Evolutionary conservation across 2,888 invertebrate species (phyloP).

Genomic region (Diplazon laetatorius): DNA sequence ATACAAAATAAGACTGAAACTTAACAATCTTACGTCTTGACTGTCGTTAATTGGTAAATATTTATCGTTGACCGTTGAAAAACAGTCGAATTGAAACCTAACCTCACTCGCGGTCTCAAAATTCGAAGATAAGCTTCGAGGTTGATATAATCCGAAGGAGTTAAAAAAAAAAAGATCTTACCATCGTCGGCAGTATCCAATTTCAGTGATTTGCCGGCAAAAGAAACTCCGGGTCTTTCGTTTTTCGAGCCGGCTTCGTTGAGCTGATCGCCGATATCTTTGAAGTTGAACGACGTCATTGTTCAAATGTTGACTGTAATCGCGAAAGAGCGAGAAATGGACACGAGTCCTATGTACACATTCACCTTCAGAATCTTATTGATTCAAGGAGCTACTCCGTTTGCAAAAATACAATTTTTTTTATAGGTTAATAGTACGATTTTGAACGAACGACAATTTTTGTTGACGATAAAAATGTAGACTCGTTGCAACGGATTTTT

Average conservation of each 20-base stretch:
- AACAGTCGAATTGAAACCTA: not conserved
- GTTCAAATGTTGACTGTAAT: constrained; percentile 21
- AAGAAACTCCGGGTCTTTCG: constrained; percentile 88
- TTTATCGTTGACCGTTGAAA: not conserved
- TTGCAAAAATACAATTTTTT: not conserved
- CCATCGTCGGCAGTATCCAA: constrained; percentile 91
- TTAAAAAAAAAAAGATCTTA: constrained; percentile 80
- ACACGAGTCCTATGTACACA: not conserved
- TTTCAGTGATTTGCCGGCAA: constrained; percentile 91
- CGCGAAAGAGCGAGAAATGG: not conserved
- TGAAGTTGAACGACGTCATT: constrained; percentile 85
- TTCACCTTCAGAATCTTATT: no score
- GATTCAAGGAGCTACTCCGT: not conserved
- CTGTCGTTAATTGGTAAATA: not conserved
- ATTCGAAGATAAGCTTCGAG: not conserved
- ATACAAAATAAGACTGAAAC: not conserved
- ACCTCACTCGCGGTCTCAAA: constrained; percentile 17
- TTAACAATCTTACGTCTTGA: not conserved
- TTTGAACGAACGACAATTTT: not conserved
- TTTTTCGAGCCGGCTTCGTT: constrained; percentile 70
- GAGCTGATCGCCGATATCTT: constrained; percentile 82
- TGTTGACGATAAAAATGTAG: not conserved
- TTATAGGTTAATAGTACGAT: not conserved
- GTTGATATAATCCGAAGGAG: not conserved
- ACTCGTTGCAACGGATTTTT: not conserved